These are phyloP conservation scores for Nebria brevicollis DNA, from an alignment of 2,888 invertebrate species.

Conservation along the genomic window DNA sequence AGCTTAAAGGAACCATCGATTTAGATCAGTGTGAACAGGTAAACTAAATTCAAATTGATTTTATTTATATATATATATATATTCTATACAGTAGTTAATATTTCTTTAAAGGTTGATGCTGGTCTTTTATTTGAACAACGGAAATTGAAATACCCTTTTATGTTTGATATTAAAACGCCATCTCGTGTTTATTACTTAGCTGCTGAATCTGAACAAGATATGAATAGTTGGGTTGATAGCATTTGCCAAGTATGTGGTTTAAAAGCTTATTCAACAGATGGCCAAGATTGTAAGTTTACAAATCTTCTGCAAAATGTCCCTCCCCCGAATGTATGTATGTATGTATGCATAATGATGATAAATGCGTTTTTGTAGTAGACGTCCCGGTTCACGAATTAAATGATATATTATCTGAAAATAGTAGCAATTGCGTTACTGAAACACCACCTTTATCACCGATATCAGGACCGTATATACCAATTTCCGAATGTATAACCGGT, in stretches of 20 bases:
- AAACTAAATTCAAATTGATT: constrained; percentile 51
- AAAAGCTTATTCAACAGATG: constrained; percentile 74
- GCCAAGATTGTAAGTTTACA: constrained; percentile 56
- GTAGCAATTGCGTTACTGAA: constrained; percentile 58
- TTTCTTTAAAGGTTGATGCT: constrained; percentile 73
- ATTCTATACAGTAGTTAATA: not conserved
- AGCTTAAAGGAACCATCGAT: constrained; percentile 90
- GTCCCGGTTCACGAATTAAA: constrained; percentile 37
- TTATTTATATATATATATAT: constrained; percentile 28
- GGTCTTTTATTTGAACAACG: constrained; percentile 85
- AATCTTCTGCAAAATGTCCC: too few relatives aligned
- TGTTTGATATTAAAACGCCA: constrained; percentile 90
- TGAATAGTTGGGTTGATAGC: constrained; percentile 95
- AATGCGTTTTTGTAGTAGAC: constrained; percentile 21
- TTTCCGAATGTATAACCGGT: constrained; percentile 92
- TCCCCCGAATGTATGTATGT: too few relatives aligned
- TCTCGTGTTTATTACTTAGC: constrained; percentile 92
- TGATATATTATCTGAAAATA: constrained; percentile 28
- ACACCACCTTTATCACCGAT: constrained; percentile 73
- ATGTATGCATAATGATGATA: too few relatives aligned
- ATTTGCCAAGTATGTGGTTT: constrained; percentile 93
- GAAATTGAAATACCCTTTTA: constrained; percentile 82
- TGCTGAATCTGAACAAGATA: constrained; percentile 90
- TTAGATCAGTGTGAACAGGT: constrained; percentile 97
- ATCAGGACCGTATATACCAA: constrained; percentile 90